Percentiles rank a stretch among this genome's conserved stretches.
Evolutionary conservation across 2,888 invertebrate species (phyloP).

Genomic region (Eupithecia abbreviata): DNA sequence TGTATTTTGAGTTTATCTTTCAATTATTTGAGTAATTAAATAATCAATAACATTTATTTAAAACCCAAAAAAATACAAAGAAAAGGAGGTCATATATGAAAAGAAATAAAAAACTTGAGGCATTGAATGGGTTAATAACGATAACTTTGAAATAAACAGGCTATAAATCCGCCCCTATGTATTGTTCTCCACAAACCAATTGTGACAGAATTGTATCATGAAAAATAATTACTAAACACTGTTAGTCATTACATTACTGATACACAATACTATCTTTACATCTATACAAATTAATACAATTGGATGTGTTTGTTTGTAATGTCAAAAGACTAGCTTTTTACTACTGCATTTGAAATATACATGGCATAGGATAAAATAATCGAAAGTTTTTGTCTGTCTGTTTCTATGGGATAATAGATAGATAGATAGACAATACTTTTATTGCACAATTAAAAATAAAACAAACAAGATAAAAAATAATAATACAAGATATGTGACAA

Average conservation of each 20-base stretch:
- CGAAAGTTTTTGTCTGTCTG: too few species aligned
- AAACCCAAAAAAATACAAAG: too few species aligned
- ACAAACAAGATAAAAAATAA: too few species aligned
- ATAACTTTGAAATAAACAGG: not conserved
- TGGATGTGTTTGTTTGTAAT: not conserved
- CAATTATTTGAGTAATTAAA: too few species aligned
- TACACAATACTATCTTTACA: not conserved
- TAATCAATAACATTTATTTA: too few species aligned
- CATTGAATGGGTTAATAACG: not conserved
- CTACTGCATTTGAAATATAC: not conserved
- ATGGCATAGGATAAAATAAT: not conserved
- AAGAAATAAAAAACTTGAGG: too few species aligned
- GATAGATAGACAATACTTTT: too few species aligned
- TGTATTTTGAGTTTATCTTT: too few species aligned
- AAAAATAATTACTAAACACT: slow-evolving; percentile 4
- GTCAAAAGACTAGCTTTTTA: not conserved
- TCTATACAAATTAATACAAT: not conserved
- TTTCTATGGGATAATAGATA: too few species aligned
- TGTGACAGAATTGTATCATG: not conserved
- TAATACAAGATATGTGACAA: too few species aligned
- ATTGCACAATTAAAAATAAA: too few species aligned
- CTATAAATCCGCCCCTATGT: slow-evolving; percentile 1
- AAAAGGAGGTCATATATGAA: too few species aligned
- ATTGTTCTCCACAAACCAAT: slow-evolving; percentile 10
- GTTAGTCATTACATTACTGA: slow-evolving; percentile 1